Percentiles rank a stretch among this genome's conserved stretches.
Conservation (phyloP, 1,140 invertebrate species). For the Belonocnema kinseyi region DNA sequence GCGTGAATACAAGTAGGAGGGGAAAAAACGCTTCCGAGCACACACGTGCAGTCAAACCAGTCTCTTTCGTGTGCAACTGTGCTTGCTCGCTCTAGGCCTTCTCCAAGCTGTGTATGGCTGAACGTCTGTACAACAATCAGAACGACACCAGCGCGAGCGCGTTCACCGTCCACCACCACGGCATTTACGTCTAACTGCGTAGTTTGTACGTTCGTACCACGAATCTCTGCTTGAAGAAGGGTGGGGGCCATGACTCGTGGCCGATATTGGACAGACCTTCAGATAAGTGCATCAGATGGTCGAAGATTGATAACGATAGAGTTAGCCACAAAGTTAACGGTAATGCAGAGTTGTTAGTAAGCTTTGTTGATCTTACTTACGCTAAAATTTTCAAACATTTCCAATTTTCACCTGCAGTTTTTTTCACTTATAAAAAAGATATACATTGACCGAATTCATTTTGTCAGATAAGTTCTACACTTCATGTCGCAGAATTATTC, state of each 20-base stretch:
- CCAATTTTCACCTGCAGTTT: too few relatives aligned
- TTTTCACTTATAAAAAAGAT: too few relatives aligned
- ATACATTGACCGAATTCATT: too few relatives aligned
- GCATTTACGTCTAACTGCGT: not conserved
- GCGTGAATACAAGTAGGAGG: conserved; percentile 42
- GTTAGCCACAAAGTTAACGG: not conserved
- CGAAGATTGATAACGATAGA: not conserved
- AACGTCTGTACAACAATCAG: not conserved
- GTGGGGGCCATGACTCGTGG: not conserved
- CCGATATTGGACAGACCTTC: not conserved
- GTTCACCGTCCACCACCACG: conserved; percentile 3
- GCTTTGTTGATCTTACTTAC: too few relatives aligned
- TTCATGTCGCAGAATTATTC: too few relatives aligned
- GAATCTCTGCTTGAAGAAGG: not conserved
- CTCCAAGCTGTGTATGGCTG: not conserved
- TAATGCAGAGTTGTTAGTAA: not conserved
- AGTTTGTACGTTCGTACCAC: conserved; percentile 18
- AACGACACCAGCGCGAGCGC: conserved; percentile 16
- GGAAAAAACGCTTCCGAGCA: conserved; percentile 52
- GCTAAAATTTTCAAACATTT: too few relatives aligned
- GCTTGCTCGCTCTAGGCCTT: conserved; percentile 5
- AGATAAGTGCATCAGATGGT: not conserved
- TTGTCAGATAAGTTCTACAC: too few relatives aligned
- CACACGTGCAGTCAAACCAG: conserved; percentile 30
- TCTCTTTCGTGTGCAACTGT: not conserved